Base-by-base conservation (phyloP, 2,888 invertebrate genomes). In the Gerris lacustris region DNA sequence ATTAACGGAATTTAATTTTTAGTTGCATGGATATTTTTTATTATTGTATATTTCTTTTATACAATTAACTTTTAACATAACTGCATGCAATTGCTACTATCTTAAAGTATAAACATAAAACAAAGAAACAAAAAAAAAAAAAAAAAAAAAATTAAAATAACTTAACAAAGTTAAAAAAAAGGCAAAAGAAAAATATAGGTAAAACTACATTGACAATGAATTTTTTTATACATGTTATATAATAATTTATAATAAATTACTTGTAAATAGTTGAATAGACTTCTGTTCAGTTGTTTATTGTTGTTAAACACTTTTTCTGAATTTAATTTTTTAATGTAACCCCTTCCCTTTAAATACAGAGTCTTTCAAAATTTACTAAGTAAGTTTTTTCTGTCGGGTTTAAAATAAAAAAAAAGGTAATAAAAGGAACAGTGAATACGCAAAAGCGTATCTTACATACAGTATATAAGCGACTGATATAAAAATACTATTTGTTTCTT, bases 251-350 rank as follows among this genome's bases (percentile, higher is more conserved):
- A 62, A 15, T 62, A 62, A 15, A 62, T 15, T 62, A 62, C 62
- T 18, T 31, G 55, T 55, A 55, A 9, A 55, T 55, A 55, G 55
- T 55, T 55, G 55, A 64, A 17, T 64, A 64, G 64, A 64, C 64
- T 18, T 64, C 64, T 64, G 64, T 64, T 64, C 64, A 9, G 18
- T 64, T 64, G 64, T 64, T 64, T 62, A 62, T 62, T 64, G 64
- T 64, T 64, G 64, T 64, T 64, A 64, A 55, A 55, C 15, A 55
- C 18, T 18, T 9, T 64, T 64, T 17, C 17, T 64, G 64, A 64
- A 64, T 64, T 64, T 64, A 64, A 64, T 64, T 64, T 64, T 64
- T 64, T 18, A 64, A 64, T 64, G 64, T 31, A n/a, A 9, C 31
- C 64, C 64, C 64, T 64, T 64, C 55, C 55, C 55, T 55, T 55